Evolutionary conservation across 2,888 invertebrate genomes (phyloP), one percentile per base, ranked within the genome.

Genomic region (Andrena marginata): DNA sequence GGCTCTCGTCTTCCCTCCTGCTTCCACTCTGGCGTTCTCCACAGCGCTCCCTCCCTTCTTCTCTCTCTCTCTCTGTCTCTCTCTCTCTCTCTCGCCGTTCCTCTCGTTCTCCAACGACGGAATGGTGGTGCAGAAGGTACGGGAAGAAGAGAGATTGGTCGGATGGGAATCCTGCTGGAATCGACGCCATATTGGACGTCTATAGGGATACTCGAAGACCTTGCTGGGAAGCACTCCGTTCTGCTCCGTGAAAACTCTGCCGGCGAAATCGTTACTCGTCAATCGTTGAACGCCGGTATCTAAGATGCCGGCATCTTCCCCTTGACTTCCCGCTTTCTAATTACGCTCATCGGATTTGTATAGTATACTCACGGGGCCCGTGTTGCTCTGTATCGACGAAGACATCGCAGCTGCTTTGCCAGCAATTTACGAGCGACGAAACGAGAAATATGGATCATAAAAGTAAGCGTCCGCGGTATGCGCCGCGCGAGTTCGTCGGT

Each of bases 71-170:
- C 64, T 31, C 76, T 54, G 62, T 33, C 10, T 26, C 62, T 35
- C 70, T 71, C 71, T 70, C 67, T 56, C 62, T 31, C 74, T 59
- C 51, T 51, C 59, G 49, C 23, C 70, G 73, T 48, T 76, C 71
- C 78, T 79, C 86, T 80, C 76, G 56, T 81, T 84, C 87, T 69
- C 87, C 88, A 83, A 81, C 87, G 79, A 72, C 86, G 84, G 84
- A 86, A 89, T 90, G 90, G 90, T 87, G 90, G 87, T 87, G 78
- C 73, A 72, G 85, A 65, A 77, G 79, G 82, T 69, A 87, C 68
- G 85, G 85, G 87, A 90, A 90, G 88, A 90, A 88, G 90, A 90
- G 89, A 88, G 89, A 90, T 91, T 91, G 92, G 91, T 90, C 88
- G 92, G 91, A 91, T 87, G 85, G 83, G 91, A 89, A 91, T 91